phyloP scores from a whole-genome alignment of 2,888 invertebrate genomes.

The Caenorhabditis sp. region DNA sequence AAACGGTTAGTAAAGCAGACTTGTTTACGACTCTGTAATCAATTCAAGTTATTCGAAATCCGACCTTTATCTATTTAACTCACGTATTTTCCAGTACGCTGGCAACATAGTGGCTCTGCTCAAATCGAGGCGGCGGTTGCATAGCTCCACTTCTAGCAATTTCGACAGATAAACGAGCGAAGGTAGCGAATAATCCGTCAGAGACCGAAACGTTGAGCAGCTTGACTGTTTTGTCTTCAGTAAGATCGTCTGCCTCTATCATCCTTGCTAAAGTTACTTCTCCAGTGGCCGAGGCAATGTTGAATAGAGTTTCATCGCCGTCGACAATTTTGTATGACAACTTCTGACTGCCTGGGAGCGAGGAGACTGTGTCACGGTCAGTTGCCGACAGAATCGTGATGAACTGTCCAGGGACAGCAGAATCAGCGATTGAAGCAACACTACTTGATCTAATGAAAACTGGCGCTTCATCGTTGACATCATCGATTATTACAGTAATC shows the following conservation, averaged over 20 bases:
- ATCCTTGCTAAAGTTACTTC: conserved; percentile 63
- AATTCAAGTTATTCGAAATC: background rate
- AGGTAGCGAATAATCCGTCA: conserved; percentile 94
- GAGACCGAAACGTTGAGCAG: conserved; percentile 92
- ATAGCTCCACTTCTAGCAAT: conserved; percentile 53
- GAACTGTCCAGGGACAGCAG: conserved; percentile 65
- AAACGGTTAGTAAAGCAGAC: conserved; percentile 61
- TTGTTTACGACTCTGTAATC: conserved; percentile 64
- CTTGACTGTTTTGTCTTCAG: conserved; percentile 44
- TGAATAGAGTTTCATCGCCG: conserved; percentile 74
- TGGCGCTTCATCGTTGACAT: conserved; percentile 73
- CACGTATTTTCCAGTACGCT: conserved; percentile 84
- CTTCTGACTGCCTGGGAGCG: conserved; percentile 54
- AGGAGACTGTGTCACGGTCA: conserved; percentile 67
- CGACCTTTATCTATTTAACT: conserved; percentile 10
- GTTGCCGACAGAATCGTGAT: conserved; percentile 67
- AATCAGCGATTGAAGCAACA: conserved; percentile 57
- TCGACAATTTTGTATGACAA: conserved; percentile 70
- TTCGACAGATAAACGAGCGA: conserved; percentile 82
- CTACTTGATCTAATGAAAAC: conserved; percentile 60
- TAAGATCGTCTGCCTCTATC: conserved; percentile 68
- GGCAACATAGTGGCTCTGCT: conserved; percentile 67
- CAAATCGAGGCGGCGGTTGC: conserved; percentile 67
- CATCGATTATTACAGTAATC: conserved; percentile 62
- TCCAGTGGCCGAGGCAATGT: conserved; percentile 64